Base-by-base conservation (phyloP, 2,113 vertebrate genomes). In the Charadrius vociferus region DNA sequence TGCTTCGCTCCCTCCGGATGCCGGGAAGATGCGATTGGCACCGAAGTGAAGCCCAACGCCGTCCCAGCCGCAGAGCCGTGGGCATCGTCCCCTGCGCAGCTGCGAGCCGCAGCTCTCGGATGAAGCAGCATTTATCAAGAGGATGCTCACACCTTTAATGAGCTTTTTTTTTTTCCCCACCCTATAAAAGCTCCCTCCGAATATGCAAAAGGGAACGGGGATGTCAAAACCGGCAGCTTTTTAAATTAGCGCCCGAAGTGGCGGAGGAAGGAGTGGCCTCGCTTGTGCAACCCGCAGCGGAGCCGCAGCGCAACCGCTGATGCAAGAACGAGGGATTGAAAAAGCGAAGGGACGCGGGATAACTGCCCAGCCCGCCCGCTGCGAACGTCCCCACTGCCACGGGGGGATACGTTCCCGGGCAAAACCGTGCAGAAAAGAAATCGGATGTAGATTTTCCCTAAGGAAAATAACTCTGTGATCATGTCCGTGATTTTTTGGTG, bases 391-490 rank as follows among this genome's bases (percentile, higher is more conserved):
- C 58, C 65, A 2, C 9, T 7, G 14, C 24, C 81, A 13, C 14
- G 5, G 32, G 45, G 58, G 29, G 15, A 6, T 5, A 14, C 13
- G 7, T 23, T 19, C 65, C 19, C 9, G 52, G 14, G 32, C n/a
- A 27, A 32, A 87, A 49, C 4, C 43, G 15, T 18, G 0, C 6
- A 32, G 29, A 29, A 70, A 84, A 77, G 16, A 37, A 41, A 45
- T 6, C 5, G 3, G 14, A 20, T 0, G 0, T 3, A 3, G 34
- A 7, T 81, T 74, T 62, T n/a, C 30, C 70, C 15, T 10, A n/a
- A 14, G 58, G 39, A 34, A 83, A 65, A 17, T 9, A 5, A 50
- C 49, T 50, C 11, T 12, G 23, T 17, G 3, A 37, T 56, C 47
- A 15, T 10, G 39, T 30, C 41, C 1, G n/a, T 29, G 59, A 32